Base-by-base conservation (phyloP, 1,140 invertebrate genomes). In the Myzus persicae region DNA sequence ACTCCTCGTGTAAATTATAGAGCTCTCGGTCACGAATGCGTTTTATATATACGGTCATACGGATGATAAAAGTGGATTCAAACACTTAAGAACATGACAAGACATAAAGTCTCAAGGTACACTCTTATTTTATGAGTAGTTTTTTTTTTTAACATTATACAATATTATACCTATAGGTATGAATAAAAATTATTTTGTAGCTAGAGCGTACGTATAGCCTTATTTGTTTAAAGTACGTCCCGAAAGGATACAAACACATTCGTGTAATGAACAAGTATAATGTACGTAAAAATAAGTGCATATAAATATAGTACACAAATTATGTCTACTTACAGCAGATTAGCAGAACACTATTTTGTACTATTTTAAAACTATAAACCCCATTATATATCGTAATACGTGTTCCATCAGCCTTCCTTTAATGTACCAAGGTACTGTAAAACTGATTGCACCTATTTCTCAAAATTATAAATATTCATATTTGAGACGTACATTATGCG, bases 61-160 rank as follows among this genome's bases (percentile, higher is more conserved):
- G 84, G 84, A 46, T 48, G 46, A 88, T 26, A 48, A 88, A 26
- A 88, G 85, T 48, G 20, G 7, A 89, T 51, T 89, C 87, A 51
- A 38, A 51, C 46, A 89, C 87, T 89, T 51, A 51, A 51, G 46
- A 89, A 89, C 87, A 89, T 51, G 87, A 89, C 87, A 48, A 51
- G 87, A 89, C 87, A 51, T 89, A 54, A 51, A 89, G 87, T 89
- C 44, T 48, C 87, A 38, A 89, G 87, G 87, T 51, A 38, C n/a
- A 46, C 44, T 20, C 84, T n/a, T 38, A 38, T 46, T 31, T 46
- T 87, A 36, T 7, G 85, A 88, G n/a, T 46, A 46, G 31, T 87
- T 44, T 14, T 44, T 46, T 8, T 84, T 84, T 84, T 44, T 42
- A 87, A 26, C 40, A 40, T 84, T 84, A 18, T 48, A 48, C 14